A percentile compares a stretch with the other conserved stretches of the same genome.
Evolutionary conservation across 2,888 invertebrate genomes (phyloP).

Genomic region (Acanthococcus lagerstroemiae): DNA sequence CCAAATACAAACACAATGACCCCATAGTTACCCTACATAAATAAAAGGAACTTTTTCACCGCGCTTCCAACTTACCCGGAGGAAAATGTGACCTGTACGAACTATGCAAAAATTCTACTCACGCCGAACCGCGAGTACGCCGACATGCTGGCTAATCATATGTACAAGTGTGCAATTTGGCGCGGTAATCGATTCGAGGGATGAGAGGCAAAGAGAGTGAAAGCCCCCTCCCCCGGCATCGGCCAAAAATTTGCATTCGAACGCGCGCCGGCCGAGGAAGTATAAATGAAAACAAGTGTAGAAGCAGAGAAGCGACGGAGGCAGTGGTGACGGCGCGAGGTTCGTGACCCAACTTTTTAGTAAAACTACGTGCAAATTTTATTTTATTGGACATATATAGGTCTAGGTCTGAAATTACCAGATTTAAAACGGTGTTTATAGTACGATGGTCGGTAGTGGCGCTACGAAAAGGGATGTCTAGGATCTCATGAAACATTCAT

Average conservation of each 20-base stretch:
- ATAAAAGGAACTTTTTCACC: too few relatives aligned
- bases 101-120: too few relatives aligned
- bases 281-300: not conserved
- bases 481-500: conserved; percentile 35
- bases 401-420: conserved; percentile 31
- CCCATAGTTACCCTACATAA: too few relatives aligned
- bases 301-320: not conserved
- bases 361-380: conserved; percentile 29
- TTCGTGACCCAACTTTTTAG: not conserved
- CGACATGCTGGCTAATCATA: not conserved
- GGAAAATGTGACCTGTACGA: too few relatives aligned
- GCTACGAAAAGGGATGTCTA: conserved; percentile 30
- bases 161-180: not conserved
- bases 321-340: not conserved
- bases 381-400: conserved; percentile 32
- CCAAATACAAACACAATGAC: too few relatives aligned
- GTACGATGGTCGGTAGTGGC: conserved; percentile 24
- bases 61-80: too few relatives aligned
- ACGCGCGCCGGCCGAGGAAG: not conserved
- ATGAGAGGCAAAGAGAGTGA: too few relatives aligned
- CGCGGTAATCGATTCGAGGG: not conserved
- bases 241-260: too few relatives aligned
- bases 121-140: not conserved
- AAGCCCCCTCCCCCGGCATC: too few relatives aligned
- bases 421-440: conserved; percentile 31